phyloP scores from a whole-genome alignment of 1,140 invertebrate genomes.

The Ceratosolen fusciceps region DNA sequence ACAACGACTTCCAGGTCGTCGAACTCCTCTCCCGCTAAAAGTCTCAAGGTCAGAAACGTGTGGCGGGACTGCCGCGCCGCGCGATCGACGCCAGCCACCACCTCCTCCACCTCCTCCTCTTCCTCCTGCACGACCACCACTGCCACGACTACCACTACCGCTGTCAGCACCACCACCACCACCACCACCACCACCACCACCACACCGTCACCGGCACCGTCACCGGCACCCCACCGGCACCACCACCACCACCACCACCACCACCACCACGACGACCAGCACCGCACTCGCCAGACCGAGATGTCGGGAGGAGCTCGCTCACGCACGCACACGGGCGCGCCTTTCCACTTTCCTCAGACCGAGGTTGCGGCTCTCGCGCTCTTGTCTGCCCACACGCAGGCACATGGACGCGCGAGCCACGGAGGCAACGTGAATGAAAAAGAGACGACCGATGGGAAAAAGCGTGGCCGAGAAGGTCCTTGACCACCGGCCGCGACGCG shows the following conservation, averaged over 20 bases:
- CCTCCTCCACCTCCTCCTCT: neutral
- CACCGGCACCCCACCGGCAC: too few relatives aligned
- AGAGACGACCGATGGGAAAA: slow-evolving; percentile 21
- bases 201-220: too few relatives aligned
- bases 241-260: too few relatives aligned
- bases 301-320: too few relatives aligned
- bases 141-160: too few relatives aligned
- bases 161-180: too few relatives aligned
- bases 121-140: neutral
- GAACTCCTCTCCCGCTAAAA: slow-evolving; percentile 49
- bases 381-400: slow-evolving; percentile 14
- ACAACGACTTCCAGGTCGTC: slow-evolving; percentile 38
- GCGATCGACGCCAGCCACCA: neutral
- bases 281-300: too few relatives aligned
- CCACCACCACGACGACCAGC: too few relatives aligned
- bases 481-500: neutral
- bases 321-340: too few relatives aligned
- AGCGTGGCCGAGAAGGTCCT: neutral
- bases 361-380: neutral
- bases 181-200: too few relatives aligned
- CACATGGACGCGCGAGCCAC: neutral
- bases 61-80: slow-evolving; percentile 1
- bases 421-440: slow-evolving; percentile 5
- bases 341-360: neutral
- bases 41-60: slow-evolving; percentile 46